Evolutionary conservation across 2,888 invertebrate genomes (phyloP), one percentile per base, ranked within the genome.

Genomic region (Lutraria lutraria): DNA sequence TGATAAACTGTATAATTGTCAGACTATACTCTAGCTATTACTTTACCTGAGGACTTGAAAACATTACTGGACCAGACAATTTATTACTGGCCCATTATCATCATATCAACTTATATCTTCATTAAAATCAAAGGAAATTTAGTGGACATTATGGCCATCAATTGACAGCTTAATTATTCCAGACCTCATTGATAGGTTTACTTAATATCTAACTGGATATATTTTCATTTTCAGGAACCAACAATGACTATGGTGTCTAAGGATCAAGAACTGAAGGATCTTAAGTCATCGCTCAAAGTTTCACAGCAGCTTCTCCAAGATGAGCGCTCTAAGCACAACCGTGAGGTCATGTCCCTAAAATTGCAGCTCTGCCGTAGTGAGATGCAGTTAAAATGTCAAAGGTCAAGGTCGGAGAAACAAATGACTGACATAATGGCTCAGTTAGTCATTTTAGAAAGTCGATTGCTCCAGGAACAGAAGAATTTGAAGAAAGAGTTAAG

Each of bases 371-470:
- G 93, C 52, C 88, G 92, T 54, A 94, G 91, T 60, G 94, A 95
- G 85, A 89, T 91, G 19, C 88, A 90, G 52, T 82, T 94, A 56
- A 92, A 90, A 85, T 88, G 90, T 25, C 89, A 93, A 29, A 83
- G 89, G n/a, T 63, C 83, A 4, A 85, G 92, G 63, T 93, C 94
- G 13, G 95, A 95, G 56, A 91, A 93, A 56, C 94, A 94, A 83
- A 87, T 95, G 56, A 88, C 92, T 3, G 94, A 94, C 16, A 93
- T 95, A 15, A 91, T 95, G 72, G 93, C 94, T 0, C 95, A 94
- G 83, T 88, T 95, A 29, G 89, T 95, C 29, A 92, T 93, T 60
- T 90, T 95, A 12, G 95, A 95, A 86, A 94, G 95, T 16, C 93
- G 94, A 68, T 89, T 95, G 82, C 92, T 92, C 43, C 91, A 92